phyloP scores from a whole-genome alignment of 2,113 vertebrate species.

The Serilophus lunatus region DNA sequence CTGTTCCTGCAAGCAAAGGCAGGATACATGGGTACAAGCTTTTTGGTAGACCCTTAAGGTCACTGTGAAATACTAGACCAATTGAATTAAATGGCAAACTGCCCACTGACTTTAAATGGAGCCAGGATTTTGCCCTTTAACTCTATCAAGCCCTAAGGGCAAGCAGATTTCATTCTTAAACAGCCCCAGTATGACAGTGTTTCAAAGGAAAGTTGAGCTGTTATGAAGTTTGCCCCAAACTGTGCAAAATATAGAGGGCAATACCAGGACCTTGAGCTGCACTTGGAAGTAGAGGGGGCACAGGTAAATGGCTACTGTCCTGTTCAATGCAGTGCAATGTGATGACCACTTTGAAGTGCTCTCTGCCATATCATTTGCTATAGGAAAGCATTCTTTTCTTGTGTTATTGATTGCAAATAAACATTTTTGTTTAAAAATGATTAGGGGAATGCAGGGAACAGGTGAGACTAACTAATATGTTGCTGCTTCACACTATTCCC shows the following conservation, averaged over 20 bases:
- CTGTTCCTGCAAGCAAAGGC: background rate
- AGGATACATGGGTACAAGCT: background rate
- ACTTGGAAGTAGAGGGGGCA: background rate
- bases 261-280: background rate
- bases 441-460: background rate
- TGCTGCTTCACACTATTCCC: background rate
- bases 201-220: conserved; percentile 16
- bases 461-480: background rate
- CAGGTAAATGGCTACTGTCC: background rate
- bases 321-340: background rate
- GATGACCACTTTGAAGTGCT: background rate
- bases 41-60: background rate
- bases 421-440: background rate
- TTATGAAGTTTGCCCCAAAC: background rate
- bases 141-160: conserved; percentile 21
- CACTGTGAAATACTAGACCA: conserved; percentile 43
- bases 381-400: background rate
- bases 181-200: background rate
- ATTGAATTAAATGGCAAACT: conserved; percentile 47
- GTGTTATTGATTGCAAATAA: background rate
- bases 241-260: background rate
- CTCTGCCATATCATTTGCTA: background rate
- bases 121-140: conserved; percentile 47
- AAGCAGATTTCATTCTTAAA: conserved; percentile 19
- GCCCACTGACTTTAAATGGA: conserved; percentile 28